phyloP scores from a whole-genome alignment of 2,888 invertebrate species.

The Microctonus hyperodae region DNA sequence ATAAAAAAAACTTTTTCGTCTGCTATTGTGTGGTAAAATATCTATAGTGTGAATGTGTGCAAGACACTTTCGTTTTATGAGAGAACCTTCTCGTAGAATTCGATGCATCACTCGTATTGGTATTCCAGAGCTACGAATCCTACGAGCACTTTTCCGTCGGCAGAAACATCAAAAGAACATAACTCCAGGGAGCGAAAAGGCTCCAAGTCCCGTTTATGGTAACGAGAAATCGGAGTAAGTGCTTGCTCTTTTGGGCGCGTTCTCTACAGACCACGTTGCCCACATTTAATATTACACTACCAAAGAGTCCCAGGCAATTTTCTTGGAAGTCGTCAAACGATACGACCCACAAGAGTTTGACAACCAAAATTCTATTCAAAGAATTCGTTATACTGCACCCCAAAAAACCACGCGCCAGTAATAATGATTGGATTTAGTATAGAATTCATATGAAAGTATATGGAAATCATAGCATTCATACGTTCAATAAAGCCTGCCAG shows the following conservation, averaged over 20 bases:
- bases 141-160: slow-evolving; percentile 23
- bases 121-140: slow-evolving; percentile 32
- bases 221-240: slow-evolving; percentile 43
- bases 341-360: not conserved
- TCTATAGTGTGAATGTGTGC: slow-evolving; percentile 13
- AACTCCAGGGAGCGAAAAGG: slow-evolving; percentile 36
- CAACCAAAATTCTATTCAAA: not conserved
- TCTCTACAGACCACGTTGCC: not conserved
- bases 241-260: slow-evolving; percentile 30
- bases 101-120: slow-evolving; percentile 39
- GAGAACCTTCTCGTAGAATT: slow-evolving; percentile 28
- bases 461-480: not conserved
- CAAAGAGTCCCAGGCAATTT: not conserved
- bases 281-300: slow-evolving; percentile 3
- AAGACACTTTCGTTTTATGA: slow-evolving; percentile 38
- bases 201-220: slow-evolving; percentile 38
- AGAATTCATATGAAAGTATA: not conserved
- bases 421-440: slow-evolving; percentile 9
- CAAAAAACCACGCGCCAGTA: not conserved
- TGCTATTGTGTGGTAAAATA: slow-evolving; percentile 29
- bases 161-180: slow-evolving; percentile 40
- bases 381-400: not conserved
- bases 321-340: slow-evolving; percentile 8
- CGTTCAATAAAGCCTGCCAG: not conserved
- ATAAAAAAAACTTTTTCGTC: slow-evolving; percentile 23